Evolutionary conservation across 2,113 vertebrate genomes (phyloP), one percentile per base, ranked within the genome.

Genomic region (Echinops telfairi): DNA sequence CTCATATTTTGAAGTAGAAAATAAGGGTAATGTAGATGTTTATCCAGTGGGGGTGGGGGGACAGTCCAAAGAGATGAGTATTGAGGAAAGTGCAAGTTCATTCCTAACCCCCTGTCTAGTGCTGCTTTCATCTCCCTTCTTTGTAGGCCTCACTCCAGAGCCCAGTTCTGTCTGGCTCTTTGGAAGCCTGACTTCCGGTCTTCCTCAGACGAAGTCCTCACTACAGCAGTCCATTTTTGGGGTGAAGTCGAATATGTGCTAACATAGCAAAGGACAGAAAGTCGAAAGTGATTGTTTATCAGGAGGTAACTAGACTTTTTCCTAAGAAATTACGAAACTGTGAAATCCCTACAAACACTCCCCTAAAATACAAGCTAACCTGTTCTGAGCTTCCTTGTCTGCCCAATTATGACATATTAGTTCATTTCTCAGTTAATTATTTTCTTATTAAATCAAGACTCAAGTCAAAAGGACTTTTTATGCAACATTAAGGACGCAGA

Each of bases 331-430:
- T 10, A 53, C 47, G 12, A 53, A 8, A 83, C 60, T 77, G 75
- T 90, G 79, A 83, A 95, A 95, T 78, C 90, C 84, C 93, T 89
- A 89, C 47, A 31, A 53, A 75, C 22, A 73, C 43, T 82, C 84
- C 92, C 73, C 66, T 89, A 68, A 95, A 84, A 87, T 60, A 73
- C 40, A 64, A 88, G 57, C 64, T 29, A 89, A 73, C 9, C 75
- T 40, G 64, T 58, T 95, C 95, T 68, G 77, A 70, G 58, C 89
- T 71, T 83, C 68, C 86, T 88, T 68, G 16, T 92, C 84, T 80
- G 76, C 27, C 40, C 53, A 47, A 36, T 87, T 57, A 71, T 73
- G 60, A 73, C 57, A 53, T 8, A 20, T n/a, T 78, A 70, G 31
- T 84, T 83, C 71, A 70, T 43, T 60, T 60, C 64, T 81, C 38